Evolutionary conservation across 2,113 vertebrate genomes (phyloP), one percentile per base, ranked within the genome.

Genomic region (Anolis carolinensis): DNA sequence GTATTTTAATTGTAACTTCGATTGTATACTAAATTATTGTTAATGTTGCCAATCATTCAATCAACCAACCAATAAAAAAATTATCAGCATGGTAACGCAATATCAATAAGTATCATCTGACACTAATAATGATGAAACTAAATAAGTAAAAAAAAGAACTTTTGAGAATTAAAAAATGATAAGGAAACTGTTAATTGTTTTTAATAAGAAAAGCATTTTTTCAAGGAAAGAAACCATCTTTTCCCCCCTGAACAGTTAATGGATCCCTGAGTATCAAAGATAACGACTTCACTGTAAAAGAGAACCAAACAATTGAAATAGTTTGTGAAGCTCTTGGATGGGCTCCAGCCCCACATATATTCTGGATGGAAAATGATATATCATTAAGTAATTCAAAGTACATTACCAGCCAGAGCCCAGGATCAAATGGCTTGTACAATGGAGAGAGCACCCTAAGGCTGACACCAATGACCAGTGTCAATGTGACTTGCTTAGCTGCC

Each of bases 321-420:
- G 91, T 96, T 92, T 98, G 98, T 62, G 92, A 86, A 87, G 97
- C 97, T 10, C 73, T 71, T 77, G 97, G 96, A 93, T 99, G 98
- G 98, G 90, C 78, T 85, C 97, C 97, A 0, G 85, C 90, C 88
- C 98, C 98, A 10, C 73, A 80, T 30, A 91, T 98, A 72, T 86
- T 93, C 63, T 99, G 98, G 98, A 90, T 95, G 79, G 67, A 96
- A 91, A 92, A 96, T 39, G 88, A 93, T 73, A 93, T 90, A 85
- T 30, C 91, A 2, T 91, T 96, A 81, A 94, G 91, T 88, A 90
- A 94, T 59, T 96, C 91, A 0, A 91, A 89, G 77, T 97, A 96
- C 90, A 93, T 92, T 92, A 95, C 81, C 18, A 95, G 88, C 87
- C 70, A 90, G 85, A 95, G 89, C 83, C 86, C 91, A 90, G 92